These are phyloP conservation scores for Percina caprodes DNA, from an alignment of 2,113 vertebrate species.

Conservation along the genomic window DNA sequence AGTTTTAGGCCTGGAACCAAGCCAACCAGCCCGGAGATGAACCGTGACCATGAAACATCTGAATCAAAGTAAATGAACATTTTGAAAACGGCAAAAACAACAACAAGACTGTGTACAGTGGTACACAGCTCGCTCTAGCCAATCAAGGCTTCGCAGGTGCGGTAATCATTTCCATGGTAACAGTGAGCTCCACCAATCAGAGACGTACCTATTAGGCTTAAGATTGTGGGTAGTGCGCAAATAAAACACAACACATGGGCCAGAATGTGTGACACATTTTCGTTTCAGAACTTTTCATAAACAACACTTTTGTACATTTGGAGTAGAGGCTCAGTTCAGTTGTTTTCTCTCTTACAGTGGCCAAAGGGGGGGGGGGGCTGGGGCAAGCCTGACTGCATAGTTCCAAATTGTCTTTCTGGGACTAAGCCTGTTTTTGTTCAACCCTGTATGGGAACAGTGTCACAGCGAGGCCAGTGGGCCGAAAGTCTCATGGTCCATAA, in stretches of 20 bases:
- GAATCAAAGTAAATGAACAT: too few species aligned
- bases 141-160: too few species aligned
- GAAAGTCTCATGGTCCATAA: constrained; percentile 56
- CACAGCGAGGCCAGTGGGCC: constrained; percentile 67
- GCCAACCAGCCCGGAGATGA: too few species aligned
- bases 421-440: constrained; percentile 70
- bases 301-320: constrained; percentile 20
- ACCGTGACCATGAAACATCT: too few species aligned
- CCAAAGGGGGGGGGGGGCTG: not conserved
- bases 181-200: too few species aligned
- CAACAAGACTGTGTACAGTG: too few species aligned
- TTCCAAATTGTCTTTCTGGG: constrained; percentile 65
- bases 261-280: not conserved
- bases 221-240: too few species aligned
- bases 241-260: not conserved
- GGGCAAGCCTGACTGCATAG: constrained; percentile 23
- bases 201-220: too few species aligned
- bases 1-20: too few species aligned
- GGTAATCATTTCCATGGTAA: too few species aligned
- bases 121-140: too few species aligned
- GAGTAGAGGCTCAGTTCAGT: constrained; percentile 25
- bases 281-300: constrained; percentile 13
- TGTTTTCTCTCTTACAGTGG: constrained; percentile 50
- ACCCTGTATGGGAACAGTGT: constrained; percentile 52
- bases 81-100: too few species aligned